Base-by-base conservation (phyloP, 2,888 invertebrate species). In the Mantis religiosa region DNA sequence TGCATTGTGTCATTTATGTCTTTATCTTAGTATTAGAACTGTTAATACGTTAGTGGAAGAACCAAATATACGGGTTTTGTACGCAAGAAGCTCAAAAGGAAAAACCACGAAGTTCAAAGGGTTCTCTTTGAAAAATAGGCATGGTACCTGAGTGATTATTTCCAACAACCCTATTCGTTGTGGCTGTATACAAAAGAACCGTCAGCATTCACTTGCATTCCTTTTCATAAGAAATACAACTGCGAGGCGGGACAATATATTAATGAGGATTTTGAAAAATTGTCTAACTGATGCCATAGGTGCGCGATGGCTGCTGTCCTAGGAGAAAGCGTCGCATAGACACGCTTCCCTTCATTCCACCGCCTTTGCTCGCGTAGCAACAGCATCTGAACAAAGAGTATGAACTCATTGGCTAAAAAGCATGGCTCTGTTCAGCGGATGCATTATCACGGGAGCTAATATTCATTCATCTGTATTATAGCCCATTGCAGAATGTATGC, bases 361-460 rank as follows among this genome's bases (percentile, higher is more conserved):
- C 54, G 54, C 25, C 54, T 71, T 71, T 71, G 54, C 54, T 71
- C 20, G 54, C 54, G 6, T 71, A 71, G 54, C 54, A 71, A 71
- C 54, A 71, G 54, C 54, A 71, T 15, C 54, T 71, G 20, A 71
- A 71, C 54, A 71, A 71, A 41, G 30, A 81, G 88, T 41, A 34
- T 85, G 85, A 85, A 85, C 86, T 89, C 88, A 89, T 86, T 89
- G 88, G 85, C 88, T 89, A 89, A 89, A 89, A 71, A 86, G 88
- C 85, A 83, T 85, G 27, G 88, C 83, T 54, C 86, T 89, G 82
- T 71, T 85, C 83, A 86, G 82, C 54, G 85, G 54, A 54, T 85
- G 41, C 85, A 85, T 85, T 85, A 85, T 85, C n/a, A 28, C 47
- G 25, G 85, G 27, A 12, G 85, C 54, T 85, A 85, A 85, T 85